phyloP scores from a whole-genome alignment of 2,888 invertebrate genomes.

The Ophion slaviceki region DNA sequence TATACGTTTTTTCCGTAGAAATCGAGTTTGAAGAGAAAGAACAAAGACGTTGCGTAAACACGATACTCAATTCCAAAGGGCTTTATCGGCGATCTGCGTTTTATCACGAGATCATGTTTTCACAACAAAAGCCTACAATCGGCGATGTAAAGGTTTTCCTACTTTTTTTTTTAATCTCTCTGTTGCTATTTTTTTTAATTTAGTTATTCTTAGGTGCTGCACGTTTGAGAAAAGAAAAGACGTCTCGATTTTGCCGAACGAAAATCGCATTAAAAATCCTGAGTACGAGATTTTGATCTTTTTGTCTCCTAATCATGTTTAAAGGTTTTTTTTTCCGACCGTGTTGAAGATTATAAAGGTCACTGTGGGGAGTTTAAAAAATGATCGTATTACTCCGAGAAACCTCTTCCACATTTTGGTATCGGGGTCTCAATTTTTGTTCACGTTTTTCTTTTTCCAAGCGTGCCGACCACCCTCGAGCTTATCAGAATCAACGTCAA shows the following conservation, averaged over 20 bases:
- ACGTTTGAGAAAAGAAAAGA: background rate
- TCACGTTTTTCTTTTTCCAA: background rate
- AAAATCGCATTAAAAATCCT: background rate
- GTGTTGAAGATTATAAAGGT: too few species aligned
- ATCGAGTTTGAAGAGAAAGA: constrained; percentile 25
- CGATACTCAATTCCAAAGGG: constrained; percentile 31
- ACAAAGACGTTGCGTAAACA: constrained; percentile 28
- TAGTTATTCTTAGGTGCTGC: background rate
- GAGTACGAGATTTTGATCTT: background rate
- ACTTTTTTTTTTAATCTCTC: background rate
- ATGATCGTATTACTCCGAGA: background rate
- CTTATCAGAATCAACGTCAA: background rate
- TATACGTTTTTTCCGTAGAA: constrained; percentile 57
- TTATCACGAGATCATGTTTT: constrained; percentile 9
- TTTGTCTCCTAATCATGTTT: background rate
- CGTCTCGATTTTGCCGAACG: background rate
- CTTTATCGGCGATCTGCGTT: background rate
- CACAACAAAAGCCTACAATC: constrained; percentile 21
- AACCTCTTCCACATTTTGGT: background rate
- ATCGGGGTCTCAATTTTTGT: background rate
- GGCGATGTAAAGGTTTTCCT: constrained; percentile 18
- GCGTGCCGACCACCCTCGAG: background rate
- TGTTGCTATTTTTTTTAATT: background rate
- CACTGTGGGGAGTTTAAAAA: background rate
- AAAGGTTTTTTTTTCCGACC: background rate